A percentile compares a stretch with the other conserved stretches of the same genome.
These are phyloP conservation scores for Drosophila diplacantha DNA, from an alignment of 2,888 invertebrate genomes.

Conservation along the genomic window DNA sequence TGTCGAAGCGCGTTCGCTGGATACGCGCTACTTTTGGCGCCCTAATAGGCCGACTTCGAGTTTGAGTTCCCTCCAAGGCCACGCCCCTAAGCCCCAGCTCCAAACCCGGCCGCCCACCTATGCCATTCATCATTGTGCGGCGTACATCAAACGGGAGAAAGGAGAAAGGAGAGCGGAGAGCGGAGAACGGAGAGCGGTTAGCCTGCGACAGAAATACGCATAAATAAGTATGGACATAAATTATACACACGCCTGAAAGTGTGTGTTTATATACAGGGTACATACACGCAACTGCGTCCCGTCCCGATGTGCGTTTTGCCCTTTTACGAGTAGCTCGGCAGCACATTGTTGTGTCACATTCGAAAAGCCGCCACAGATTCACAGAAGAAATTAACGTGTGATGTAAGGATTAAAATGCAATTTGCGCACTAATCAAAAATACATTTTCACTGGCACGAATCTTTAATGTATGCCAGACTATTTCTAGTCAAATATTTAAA, in stretches of 20 bases:
- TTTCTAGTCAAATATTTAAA: background rate
- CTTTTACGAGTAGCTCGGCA: conserved; percentile 12
- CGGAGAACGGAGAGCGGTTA: background rate
- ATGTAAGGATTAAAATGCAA: conserved; percentile 7
- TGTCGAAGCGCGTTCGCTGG: conserved; percentile 40
- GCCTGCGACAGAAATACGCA: conserved; percentile 27
- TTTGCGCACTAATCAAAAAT: conserved; percentile 3
- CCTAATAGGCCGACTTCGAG: conserved; percentile 51
- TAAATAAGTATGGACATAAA: conserved; percentile 38
- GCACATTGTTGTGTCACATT: conserved; percentile 17
- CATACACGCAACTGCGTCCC: too few relatives aligned
- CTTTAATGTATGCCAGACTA: background rate
- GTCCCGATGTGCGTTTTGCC: background rate
- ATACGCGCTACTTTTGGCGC: conserved; percentile 47
- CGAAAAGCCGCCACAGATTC: background rate
- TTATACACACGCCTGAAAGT: conserved; percentile 8
- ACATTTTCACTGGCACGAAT: background rate
- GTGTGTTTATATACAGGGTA: background rate
- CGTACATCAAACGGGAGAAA: conserved; percentile 25
- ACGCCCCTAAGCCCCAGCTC: background rate
- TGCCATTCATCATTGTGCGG: conserved; percentile 29
- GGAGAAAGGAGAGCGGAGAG: conserved; percentile 5
- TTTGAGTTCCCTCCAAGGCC: background rate
- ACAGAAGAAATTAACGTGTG: conserved; percentile 5
- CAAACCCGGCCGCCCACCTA: conserved; percentile 1